A percentile compares a stretch with the other conserved stretches of the same genome.
These are phyloP conservation scores for Bos javanicus DNA, from an alignment of 2,113 vertebrate species.

Conservation along the genomic window DNA sequence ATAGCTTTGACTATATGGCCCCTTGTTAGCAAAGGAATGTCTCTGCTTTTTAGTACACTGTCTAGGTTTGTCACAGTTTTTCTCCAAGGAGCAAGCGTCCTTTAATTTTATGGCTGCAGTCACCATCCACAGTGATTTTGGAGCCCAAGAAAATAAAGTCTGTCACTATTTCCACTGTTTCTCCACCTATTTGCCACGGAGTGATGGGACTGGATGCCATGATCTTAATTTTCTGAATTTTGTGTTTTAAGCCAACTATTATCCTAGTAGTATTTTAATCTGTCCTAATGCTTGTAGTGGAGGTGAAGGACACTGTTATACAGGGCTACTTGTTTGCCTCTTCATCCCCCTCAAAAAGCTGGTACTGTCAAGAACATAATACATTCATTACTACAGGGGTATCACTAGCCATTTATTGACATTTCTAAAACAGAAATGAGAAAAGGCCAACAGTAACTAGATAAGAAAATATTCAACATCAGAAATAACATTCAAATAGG, in stretches of 20 bases:
- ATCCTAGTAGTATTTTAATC: background rate
- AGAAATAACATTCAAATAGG: background rate
- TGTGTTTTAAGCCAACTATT: background rate
- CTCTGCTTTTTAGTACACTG: background rate
- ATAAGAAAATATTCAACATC: background rate
- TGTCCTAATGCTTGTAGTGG: background rate
- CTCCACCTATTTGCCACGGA: background rate
- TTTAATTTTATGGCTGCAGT: background rate
- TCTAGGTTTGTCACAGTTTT: background rate
- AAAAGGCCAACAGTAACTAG: background rate
- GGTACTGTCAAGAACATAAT: background rate
- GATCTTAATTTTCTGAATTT: background rate
- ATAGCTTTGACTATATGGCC: background rate
- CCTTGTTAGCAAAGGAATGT: background rate
- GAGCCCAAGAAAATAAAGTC: background rate
- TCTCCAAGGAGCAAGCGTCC: background rate
- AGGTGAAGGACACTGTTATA: background rate
- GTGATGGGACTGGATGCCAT: background rate
- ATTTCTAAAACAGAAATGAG: background rate
- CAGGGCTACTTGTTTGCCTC: background rate
- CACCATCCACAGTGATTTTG: background rate
- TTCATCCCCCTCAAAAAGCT: background rate
- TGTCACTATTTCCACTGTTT: background rate
- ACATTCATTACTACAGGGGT: background rate
- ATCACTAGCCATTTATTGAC: background rate